These are phyloP conservation scores for Meloe dianella DNA, from an alignment of 2,888 invertebrate species.

Conservation along the genomic window DNA sequence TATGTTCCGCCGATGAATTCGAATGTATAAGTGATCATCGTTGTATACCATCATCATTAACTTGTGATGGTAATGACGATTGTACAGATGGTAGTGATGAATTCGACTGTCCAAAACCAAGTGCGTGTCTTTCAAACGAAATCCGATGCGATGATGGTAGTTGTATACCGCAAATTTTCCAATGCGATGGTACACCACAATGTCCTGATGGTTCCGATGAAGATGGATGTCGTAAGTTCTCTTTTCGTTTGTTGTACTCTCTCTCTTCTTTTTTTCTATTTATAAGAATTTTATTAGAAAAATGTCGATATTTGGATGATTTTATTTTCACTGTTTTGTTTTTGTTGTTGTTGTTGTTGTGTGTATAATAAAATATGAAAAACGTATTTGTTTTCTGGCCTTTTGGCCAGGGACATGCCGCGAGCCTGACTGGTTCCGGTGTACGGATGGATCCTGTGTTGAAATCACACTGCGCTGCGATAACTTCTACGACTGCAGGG, in stretches of 20 bases:
- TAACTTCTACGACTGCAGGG: constrained; percentile 88
- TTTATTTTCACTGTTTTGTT: neutral
- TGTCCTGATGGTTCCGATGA: constrained; percentile 71
- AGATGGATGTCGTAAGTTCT: constrained; percentile 65
- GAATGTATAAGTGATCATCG: constrained; percentile 63
- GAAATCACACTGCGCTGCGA: constrained; percentile 80
- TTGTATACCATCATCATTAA: constrained; percentile 64
- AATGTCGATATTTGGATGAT: neutral
- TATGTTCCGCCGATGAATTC: constrained; percentile 72
- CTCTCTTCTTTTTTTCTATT: neutral
- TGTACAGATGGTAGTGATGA: constrained; percentile 68
- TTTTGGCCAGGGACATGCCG: constrained; percentile 59
- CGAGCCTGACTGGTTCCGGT: constrained; percentile 63
- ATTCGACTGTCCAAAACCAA: constrained; percentile 57
- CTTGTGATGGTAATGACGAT: constrained; percentile 67
- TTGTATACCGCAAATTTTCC: constrained; percentile 64
- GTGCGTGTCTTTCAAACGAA: constrained; percentile 61
- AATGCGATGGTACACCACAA: constrained; percentile 64
- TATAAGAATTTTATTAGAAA: neutral
- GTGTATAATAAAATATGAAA: constrained; percentile 30
- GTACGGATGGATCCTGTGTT: constrained; percentile 77
- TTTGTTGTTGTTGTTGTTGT: neutral
- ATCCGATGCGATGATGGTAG: constrained; percentile 67
- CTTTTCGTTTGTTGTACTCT: too few relatives aligned
- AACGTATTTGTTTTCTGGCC: constrained; percentile 49